phyloP scores from a whole-genome alignment of 1,140 invertebrate species.

The Chironomus striatipennis region DNA sequence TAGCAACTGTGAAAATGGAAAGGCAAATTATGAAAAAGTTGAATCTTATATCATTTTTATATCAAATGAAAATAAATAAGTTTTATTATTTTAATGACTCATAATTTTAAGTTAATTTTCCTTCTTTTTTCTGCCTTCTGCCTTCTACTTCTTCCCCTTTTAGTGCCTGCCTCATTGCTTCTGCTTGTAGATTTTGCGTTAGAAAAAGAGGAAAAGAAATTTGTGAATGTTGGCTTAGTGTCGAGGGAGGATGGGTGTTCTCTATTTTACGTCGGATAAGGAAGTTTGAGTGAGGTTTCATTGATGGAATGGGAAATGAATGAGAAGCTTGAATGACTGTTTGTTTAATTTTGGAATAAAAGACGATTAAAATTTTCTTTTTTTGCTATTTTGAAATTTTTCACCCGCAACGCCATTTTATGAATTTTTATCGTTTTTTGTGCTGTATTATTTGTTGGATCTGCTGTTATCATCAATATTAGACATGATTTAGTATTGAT shows the following conservation, averaged over 20 bases:
- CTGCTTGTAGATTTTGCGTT: not conserved
- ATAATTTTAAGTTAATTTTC: conserved; percentile 22
- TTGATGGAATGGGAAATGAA: too few species aligned
- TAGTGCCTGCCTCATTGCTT: not conserved
- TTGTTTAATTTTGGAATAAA: not conserved
- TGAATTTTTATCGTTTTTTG: too few species aligned
- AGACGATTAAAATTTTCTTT: not conserved
- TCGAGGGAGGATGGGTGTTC: too few species aligned
- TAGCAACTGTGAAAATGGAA: not conserved
- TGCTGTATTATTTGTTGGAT: too few species aligned
- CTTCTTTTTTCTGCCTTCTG: conserved; percentile 1
- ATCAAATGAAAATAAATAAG: conserved; percentile 19
- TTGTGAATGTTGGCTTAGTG: too few species aligned
- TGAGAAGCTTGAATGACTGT: not conserved
- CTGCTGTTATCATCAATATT: too few species aligned
- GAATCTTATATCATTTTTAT: conserved; percentile 22
- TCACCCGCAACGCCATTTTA: too few species aligned
- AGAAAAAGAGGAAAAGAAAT: too few species aligned
- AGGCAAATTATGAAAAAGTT: conserved; percentile 10
- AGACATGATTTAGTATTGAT: too few species aligned
- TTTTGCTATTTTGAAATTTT: not conserved
- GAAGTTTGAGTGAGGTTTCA: not conserved
- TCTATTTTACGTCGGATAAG: not conserved
- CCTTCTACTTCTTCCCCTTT: not conserved
- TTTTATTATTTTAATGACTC: conserved; percentile 19